Percentiles rank a stretch among this genome's conserved stretches.
These are phyloP conservation scores for Notodonta dromedarius DNA, from an alignment of 2,888 invertebrate genomes.

Conservation along the genomic window DNA sequence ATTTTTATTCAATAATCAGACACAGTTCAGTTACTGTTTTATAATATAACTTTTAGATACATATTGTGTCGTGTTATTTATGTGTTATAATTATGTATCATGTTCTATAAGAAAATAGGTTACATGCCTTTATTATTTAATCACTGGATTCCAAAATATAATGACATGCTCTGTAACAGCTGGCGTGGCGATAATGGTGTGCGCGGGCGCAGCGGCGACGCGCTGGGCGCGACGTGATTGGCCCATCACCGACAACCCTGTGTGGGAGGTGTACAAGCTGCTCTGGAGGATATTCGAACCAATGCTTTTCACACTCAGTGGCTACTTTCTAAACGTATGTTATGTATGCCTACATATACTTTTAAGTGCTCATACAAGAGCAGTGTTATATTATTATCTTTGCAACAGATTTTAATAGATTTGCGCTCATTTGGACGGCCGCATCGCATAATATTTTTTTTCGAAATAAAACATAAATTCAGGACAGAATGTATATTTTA, in stretches of 20 bases:
- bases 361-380: neutral
- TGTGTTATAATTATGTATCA: no score
- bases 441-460: no score
- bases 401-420: no score
- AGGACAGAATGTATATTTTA: no score
- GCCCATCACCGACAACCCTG: constrained; percentile 71
- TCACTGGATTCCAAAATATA: neutral
- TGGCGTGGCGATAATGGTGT: constrained; percentile 79
- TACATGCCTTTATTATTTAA: neutral
- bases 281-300: constrained; percentile 76
- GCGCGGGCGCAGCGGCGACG: constrained; percentile 74
- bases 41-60: no score
- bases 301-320: constrained; percentile 76
- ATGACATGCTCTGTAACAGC: constrained; percentile 46
- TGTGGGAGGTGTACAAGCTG: constrained; percentile 70
- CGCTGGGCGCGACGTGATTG: constrained; percentile 74
- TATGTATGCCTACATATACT: neutral
- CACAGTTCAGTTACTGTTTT: no score
- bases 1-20: no score
- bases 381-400: no score
- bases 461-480: no score
- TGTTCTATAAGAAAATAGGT: no score
- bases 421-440: neutral
- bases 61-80: no score
- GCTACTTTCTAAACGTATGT: constrained; percentile 70